These are phyloP conservation scores for Parnassius glacialis DNA, from an alignment of 2,888 invertebrate genomes.

Conservation along the genomic window DNA sequence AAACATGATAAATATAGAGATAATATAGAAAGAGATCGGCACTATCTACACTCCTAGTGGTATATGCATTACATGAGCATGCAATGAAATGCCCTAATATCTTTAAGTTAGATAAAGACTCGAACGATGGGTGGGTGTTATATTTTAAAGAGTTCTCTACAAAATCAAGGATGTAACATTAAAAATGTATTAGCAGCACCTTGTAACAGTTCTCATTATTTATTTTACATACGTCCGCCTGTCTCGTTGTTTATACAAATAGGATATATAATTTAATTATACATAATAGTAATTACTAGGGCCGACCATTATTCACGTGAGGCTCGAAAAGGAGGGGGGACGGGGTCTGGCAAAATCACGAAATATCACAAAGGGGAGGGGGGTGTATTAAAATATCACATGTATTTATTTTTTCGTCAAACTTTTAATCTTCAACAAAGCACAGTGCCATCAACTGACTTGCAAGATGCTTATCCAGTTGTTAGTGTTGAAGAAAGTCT, in stretches of 20 bases:
- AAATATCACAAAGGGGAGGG: no score
- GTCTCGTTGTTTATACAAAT: background rate
- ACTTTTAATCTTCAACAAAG: no score
- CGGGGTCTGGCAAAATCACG: no score
- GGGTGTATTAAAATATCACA: no score
- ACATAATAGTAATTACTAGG: background rate
- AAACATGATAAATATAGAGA: no score
- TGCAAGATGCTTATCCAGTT: no score
- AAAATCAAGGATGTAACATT: slow-evolving; percentile 14
- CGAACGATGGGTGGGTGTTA: slow-evolving; percentile 2
- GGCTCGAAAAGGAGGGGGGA: no score
- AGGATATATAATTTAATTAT: background rate
- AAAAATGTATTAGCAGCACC: slow-evolving; percentile 14
- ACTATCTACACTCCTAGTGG: background rate
- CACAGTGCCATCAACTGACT: no score
- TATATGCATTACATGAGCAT: slow-evolving; percentile 2
- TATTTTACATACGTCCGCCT: background rate
- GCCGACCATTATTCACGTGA: no score
- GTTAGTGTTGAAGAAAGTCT: no score
- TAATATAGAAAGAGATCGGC: no score
- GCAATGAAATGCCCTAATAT: slow-evolving; percentile 17
- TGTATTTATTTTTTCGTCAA: no score
- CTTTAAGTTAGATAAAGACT: slow-evolving; percentile 14
- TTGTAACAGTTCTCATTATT: background rate
- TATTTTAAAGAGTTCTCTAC: background rate